Base-by-base conservation (phyloP, 1,140 invertebrate species). In the Vanessa atalanta region DNA sequence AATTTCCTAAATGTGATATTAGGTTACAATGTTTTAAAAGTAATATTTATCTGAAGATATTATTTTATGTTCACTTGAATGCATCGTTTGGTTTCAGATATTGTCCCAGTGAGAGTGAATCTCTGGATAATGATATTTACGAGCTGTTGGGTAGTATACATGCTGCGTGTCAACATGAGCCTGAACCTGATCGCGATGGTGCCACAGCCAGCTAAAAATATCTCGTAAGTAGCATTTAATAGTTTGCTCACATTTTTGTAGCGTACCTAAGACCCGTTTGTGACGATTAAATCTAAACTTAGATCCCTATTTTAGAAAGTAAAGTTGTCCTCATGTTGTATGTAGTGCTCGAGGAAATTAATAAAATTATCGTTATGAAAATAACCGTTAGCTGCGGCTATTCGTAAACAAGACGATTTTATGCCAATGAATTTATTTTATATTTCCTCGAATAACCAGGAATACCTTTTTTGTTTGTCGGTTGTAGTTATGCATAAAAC, bases 121-220 rank as follows among this genome's bases (percentile, higher is more conserved):
- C 83, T 96, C 47, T 96, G 94, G n/a, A 86, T 95, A 3, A 95
- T 96, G 94, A 90, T 96, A 80, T 96, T 96, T 76, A 93, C 95
- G 47, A 95, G 95, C 47, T 96, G 95, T 72, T 95, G 96, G 93
- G 94, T 96, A 61, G 94, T 94, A 8, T 96, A 96, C 83, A 95
- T 96, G 88, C 94, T 96, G 68, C 93, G 95, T 66, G 95, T 96
- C 15, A 96, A 96, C 91, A 94, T 96, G 81, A 96, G 96, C 12
- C 94, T 96, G 61, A 95, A 94, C 66, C 94, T 96, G 47, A 95
- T 96, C 12, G 95, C 96, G 2, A 96, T 96, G 96, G 95, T 95
- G 0, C 93, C 94, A 47, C 85, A 84, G 65, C 71, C 81, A 11
- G 37, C 79, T n/a, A 88, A 79, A 72, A 87, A 87, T 79, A 78